These are phyloP conservation scores for Nycticebus coucang DNA, from an alignment of 2,113 vertebrate genomes.

Conservation along the genomic window DNA sequence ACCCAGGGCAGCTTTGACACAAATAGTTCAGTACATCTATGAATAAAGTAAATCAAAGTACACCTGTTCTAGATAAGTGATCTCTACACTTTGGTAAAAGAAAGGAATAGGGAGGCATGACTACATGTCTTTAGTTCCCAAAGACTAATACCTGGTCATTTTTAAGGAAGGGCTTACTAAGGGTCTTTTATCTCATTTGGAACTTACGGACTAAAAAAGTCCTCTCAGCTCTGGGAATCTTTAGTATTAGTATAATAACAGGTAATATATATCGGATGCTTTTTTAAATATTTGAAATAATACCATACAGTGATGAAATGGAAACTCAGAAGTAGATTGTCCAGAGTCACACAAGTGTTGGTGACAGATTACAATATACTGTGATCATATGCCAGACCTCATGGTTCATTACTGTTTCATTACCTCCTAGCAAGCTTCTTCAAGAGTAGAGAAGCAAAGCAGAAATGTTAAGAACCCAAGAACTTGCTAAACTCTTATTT, in stretches of 20 bases:
- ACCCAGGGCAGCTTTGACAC: background rate
- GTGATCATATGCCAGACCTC: background rate
- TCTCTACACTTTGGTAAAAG: background rate
- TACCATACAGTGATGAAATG: background rate
- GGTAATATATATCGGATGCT: background rate
- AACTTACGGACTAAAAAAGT: slow-evolving; percentile 13
- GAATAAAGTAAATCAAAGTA: background rate
- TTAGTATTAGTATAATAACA: background rate
- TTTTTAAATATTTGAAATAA: slow-evolving; percentile 9
- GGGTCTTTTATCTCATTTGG: background rate
- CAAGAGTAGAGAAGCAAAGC: background rate
- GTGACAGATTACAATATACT: background rate
- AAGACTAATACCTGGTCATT: background rate
- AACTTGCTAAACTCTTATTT: slow-evolving; percentile 9
- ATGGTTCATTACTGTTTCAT: background rate
- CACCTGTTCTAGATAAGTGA: background rate
- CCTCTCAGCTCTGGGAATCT: background rate
- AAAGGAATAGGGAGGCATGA: background rate
- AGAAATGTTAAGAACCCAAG: background rate
- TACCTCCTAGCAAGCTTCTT: slow-evolving; percentile 16
- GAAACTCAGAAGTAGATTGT: slow-evolving; percentile 8
- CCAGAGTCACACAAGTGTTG: background rate
- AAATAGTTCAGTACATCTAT: background rate
- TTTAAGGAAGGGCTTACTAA: slow-evolving; percentile 16
- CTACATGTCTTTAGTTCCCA: background rate